A percentile compares a stretch with the other conserved stretches of the same genome.
phyloP scores from a whole-genome alignment of 2,888 invertebrate species.

The Fissipunctia ypsillon region DNA sequence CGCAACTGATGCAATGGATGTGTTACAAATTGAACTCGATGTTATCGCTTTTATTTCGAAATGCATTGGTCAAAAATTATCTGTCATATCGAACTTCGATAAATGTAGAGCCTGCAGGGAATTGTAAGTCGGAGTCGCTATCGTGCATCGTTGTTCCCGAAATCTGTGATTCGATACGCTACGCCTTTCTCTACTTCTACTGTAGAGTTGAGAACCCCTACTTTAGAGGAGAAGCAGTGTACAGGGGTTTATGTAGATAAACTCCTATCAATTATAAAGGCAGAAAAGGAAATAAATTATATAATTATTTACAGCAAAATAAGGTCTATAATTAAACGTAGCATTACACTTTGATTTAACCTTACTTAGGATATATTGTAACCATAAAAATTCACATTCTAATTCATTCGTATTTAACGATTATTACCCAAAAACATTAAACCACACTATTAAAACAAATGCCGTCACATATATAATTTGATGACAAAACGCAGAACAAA shows the following conservation, averaged over 20 bases:
- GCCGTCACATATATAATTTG: not conserved
- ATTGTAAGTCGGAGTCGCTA: not conserved
- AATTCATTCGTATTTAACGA: not conserved
- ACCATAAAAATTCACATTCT: not conserved
- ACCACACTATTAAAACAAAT: not conserved
- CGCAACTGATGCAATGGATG: conserved; percentile 13
- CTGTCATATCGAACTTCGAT: not conserved
- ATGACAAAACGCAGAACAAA: conserved; percentile 32
- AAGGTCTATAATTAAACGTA: no score
- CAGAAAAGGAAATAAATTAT: no score
- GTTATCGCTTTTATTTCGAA: conserved; percentile 20
- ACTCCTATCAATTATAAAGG: not conserved
- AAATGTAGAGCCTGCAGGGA: not conserved
- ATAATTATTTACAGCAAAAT: no score
- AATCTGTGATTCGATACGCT: not conserved
- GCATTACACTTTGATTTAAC: not conserved
- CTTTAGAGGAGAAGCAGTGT: not conserved
- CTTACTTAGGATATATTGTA: not conserved
- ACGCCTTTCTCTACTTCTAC: no score
- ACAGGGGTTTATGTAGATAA: not conserved
- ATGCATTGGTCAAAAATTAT: conserved; percentile 4
- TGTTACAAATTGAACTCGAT: conserved; percentile 13
- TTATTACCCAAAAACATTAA: not conserved
- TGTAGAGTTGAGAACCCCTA: no score
- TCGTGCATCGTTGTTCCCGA: not conserved